Evolutionary conservation across 2,797 vertebrate genomes (phyloP), one percentile per base, ranked within the genome.

Genomic region (Onychomys torridus): DNA sequence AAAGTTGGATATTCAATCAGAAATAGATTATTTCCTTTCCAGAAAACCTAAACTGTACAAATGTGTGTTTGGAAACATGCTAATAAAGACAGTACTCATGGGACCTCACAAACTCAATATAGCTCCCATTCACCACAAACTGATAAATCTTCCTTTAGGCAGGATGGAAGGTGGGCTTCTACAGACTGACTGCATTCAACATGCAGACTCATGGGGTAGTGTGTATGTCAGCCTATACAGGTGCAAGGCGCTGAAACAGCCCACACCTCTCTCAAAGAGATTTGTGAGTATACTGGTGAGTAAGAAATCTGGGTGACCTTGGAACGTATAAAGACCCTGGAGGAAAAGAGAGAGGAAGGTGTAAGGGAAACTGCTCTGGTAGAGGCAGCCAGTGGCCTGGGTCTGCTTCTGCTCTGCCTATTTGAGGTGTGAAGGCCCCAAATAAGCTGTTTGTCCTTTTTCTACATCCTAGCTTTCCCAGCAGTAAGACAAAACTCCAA

Each of bases 1-100:
- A 91, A 95, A 93, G 89, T 82, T 94, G 96, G 57, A 73, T 96
- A 91, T 92, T 73, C 93, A 96, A 93, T 95, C 57, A 93, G 96
- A 95, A 96, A 95, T 49, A 88, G 84, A 97, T 82, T 4, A 67
- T 78, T 96, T 95, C 85, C 96, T 94, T 95, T 82, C 94, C 78
- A 96, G 79, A 91, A 94, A 96, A 90, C 82, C 91, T 78, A 84
- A 96, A n/a, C 86, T 63, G 85, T 40, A 32, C 12, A 77, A 94
- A 84, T 91, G n/a, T 37, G 37, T 95, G 75, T 95, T 95, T 91
- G 86, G 52, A 96, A 95, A 96, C 96, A 97, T 37, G 43, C 83
- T 91, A 90, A 96, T 75, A 63, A 95, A 89, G 59, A 85, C 0
- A 61, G 83, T n/a, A 67, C 77, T 93, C 57, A 0, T 7, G 23